Evolutionary conservation across 2,888 invertebrate genomes (phyloP).

Genomic region (Byasa hedistus): DNA sequence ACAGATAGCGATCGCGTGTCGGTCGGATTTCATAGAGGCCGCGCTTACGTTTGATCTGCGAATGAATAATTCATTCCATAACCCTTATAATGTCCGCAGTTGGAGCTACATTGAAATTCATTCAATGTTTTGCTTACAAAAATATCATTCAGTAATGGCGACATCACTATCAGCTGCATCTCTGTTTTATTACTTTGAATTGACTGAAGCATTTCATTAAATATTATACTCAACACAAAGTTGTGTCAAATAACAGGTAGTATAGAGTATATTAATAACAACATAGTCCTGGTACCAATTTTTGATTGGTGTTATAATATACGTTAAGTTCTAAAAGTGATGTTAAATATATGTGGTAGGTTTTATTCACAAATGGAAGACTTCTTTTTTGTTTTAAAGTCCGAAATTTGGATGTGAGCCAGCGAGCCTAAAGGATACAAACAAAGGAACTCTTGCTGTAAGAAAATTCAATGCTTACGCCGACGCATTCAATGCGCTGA

Average conservation of each 20-base stretch:
- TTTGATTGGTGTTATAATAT: too few relatives aligned
- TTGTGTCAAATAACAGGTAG: too few relatives aligned
- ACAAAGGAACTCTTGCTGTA: conserved; percentile 11
- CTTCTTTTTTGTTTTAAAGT: background rate
- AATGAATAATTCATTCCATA: conserved; percentile 27
- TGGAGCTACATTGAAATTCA: conserved; percentile 21
- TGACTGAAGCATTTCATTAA: too few relatives aligned
- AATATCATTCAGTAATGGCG: conserved; percentile 13
- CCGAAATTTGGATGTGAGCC: conserved; percentile 2
- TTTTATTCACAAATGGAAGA: too few relatives aligned
- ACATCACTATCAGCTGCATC: too few relatives aligned
- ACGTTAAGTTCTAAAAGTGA: too few relatives aligned
- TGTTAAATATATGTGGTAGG: too few relatives aligned
- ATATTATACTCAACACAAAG: too few relatives aligned
- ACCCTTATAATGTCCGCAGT: conserved; percentile 28
- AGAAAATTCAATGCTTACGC: conserved; percentile 14
- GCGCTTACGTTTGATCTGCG: conserved; percentile 19
- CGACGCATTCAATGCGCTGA: conserved; percentile 7
- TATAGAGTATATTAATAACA: too few relatives aligned
- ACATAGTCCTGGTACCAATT: too few relatives aligned
- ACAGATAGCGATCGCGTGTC: conserved; percentile 7
- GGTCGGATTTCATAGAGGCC: conserved; percentile 18
- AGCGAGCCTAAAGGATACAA: conserved; percentile 1
- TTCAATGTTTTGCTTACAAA: conserved; percentile 15
- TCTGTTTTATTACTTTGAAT: too few relatives aligned